Percentiles rank a stretch among this genome's conserved stretches.
Conservation (phyloP, 2,113 vertebrate species). For the Trinectes maculatus region DNA sequence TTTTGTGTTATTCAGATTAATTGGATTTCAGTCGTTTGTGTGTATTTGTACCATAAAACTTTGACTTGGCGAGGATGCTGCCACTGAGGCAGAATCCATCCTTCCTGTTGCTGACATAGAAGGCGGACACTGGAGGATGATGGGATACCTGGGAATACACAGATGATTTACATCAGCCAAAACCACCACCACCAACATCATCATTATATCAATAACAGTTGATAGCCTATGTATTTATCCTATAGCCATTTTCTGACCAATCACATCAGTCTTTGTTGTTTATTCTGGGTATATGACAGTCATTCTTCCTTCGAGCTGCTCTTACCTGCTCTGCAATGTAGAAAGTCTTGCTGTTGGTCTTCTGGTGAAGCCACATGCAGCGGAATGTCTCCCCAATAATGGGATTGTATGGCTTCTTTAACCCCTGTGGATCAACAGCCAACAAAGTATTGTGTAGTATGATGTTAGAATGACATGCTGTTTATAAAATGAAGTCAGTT, state of each 20-base stretch:
- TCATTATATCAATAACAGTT: not conserved
- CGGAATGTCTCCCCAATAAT: constrained; percentile 97
- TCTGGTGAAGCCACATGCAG: constrained; percentile 96
- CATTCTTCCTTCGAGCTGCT: not conserved
- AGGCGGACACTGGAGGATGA: constrained; percentile 97
- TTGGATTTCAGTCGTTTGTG: not conserved
- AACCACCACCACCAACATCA: not conserved
- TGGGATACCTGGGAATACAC: constrained; percentile 89
- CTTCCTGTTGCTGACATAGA: constrained; percentile 98
- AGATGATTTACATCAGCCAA: not conserved
- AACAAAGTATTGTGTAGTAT: not conserved
- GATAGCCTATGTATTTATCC: not conserved
- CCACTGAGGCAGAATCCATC: constrained; percentile 98
- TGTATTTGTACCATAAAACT: constrained; percentile 91
- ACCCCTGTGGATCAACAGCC: constrained; percentile 80
- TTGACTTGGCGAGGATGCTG: constrained; percentile 98
- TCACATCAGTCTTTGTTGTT: not conserved
- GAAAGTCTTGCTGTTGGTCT: constrained; percentile 96
- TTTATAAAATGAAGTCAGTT: not conserved
- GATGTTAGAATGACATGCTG: not conserved
- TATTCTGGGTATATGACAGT: not conserved
- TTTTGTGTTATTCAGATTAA: not conserved
- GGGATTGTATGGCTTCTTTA: constrained; percentile 99
- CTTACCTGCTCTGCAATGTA: constrained; percentile 97
- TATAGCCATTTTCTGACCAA: not conserved